Percentiles rank a stretch among this genome's conserved stretches.
These are phyloP conservation scores for Philereme vetulata DNA, from an alignment of 2,888 invertebrate species.

Conservation along the genomic window DNA sequence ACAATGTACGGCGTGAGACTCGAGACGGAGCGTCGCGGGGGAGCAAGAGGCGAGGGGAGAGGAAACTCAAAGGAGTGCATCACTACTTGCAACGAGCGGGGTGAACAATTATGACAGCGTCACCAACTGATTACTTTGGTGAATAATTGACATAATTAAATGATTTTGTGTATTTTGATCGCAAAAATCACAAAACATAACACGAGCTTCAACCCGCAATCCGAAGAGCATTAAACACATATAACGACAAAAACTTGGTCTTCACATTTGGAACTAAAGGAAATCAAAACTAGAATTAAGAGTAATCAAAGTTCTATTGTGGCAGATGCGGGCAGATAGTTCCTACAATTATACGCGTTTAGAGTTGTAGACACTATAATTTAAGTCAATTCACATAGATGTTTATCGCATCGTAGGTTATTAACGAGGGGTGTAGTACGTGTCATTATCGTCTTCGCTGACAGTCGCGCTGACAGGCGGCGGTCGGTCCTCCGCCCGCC, in stretches of 20 bases:
- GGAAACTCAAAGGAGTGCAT: slow-evolving; percentile 68
- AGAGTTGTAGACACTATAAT: slow-evolving; percentile 17
- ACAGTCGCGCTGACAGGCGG: slow-evolving; percentile 68
- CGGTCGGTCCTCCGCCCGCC: slow-evolving; percentile 51
- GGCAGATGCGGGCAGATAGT: slow-evolving; percentile 20
- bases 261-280: slow-evolving; percentile 10
- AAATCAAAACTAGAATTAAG: slow-evolving; percentile 24
- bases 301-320: slow-evolving; percentile 32
- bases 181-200: too few species aligned
- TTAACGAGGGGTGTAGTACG: slow-evolving; percentile 40
- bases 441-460: slow-evolving; percentile 50
- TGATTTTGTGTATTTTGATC: too few species aligned
- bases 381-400: slow-evolving; percentile 34
- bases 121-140: slow-evolving; percentile 13
- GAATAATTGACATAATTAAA: neutral
- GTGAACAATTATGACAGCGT: slow-evolving; percentile 47
- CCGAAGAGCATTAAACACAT: neutral
- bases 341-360: slow-evolving; percentile 5
- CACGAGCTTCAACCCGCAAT: too few species aligned
- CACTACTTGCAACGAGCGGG: slow-evolving; percentile 51
- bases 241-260: slow-evolving; percentile 1
- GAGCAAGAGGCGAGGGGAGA: slow-evolving; percentile 37
- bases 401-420: slow-evolving; percentile 39
- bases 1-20: slow-evolving; percentile 63
- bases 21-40: slow-evolving; percentile 44